phyloP scores from a whole-genome alignment of 2,888 invertebrate genomes.

The Pseudococcus viburni region DNA sequence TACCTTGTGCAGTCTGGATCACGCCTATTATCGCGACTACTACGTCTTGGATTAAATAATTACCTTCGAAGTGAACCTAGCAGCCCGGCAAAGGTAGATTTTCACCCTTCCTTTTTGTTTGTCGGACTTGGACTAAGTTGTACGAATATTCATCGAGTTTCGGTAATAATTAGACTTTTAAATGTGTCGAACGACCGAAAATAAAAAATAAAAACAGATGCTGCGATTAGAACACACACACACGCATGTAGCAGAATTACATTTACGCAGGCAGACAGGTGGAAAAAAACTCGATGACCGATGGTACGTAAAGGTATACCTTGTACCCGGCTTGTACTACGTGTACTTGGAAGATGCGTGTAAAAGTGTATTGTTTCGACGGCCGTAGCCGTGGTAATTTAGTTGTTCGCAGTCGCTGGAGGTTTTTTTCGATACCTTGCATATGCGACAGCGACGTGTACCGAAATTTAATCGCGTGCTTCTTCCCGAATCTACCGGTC shows the following conservation, averaged over 20 bases:
- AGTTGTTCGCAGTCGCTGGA: neutral
- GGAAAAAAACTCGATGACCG: conserved; percentile 34
- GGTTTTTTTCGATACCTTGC: neutral
- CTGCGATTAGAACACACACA: conserved; percentile 18
- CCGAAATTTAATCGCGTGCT: conserved; percentile 26
- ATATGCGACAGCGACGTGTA: neutral
- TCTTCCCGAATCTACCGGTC: neutral
- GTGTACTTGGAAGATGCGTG: neutral
- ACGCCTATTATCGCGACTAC: conserved; percentile 27
- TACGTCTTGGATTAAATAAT: conserved; percentile 17
- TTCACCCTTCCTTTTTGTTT: neutral
- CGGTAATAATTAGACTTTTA: conserved; percentile 39
- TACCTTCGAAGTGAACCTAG: neutral
- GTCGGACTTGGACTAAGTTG: neutral
- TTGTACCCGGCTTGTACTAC: neutral
- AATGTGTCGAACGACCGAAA: neutral
- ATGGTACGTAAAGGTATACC: neutral
- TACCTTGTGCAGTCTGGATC: conserved; percentile 11
- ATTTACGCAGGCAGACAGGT: conserved; percentile 24
- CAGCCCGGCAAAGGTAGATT: neutral
- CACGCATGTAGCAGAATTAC: neutral
- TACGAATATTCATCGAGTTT: conserved; percentile 20
- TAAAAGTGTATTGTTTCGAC: conserved; percentile 10
- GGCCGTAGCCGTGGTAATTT: neutral
- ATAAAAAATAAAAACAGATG: conserved; percentile 14